Evolutionary conservation across 1,140 invertebrate species (phyloP).

Genomic region (Aphis craccivora): DNA sequence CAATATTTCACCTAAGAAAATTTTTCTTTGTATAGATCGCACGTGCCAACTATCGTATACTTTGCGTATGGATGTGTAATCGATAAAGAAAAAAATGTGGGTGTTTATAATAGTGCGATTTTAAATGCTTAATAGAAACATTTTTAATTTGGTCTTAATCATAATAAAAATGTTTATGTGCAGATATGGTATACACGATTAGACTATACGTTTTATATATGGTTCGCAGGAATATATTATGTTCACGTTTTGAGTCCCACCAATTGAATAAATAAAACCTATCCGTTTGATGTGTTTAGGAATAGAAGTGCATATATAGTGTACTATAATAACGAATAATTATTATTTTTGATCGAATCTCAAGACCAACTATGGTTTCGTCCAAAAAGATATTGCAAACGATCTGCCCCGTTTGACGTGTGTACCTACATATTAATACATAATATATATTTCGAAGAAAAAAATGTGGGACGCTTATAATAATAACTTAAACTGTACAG

Average conservation of each 20-base stretch:
- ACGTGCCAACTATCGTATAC: neutral
- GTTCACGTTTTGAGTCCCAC: neutral
- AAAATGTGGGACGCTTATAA: neutral
- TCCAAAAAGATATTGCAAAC: neutral
- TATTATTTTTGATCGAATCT: neutral
- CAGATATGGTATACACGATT: neutral
- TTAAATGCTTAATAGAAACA: neutral
- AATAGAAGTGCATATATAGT: neutral
- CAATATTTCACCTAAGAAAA: neutral
- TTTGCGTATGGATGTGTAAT: neutral
- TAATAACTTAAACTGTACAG: neutral
- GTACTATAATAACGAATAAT: neutral
- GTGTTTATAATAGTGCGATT: neutral
- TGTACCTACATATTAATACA: neutral
- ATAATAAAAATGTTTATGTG: neutral
- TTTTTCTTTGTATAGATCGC: neutral
- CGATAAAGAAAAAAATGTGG: neutral
- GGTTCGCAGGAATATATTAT: neutral
- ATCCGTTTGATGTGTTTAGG: neutral
- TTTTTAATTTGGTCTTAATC: neutral
- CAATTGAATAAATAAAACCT: conserved; percentile 9
- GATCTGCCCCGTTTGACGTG: neutral
- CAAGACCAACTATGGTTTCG: neutral
- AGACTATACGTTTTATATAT: neutral
- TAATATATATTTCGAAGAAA: neutral